Conservation (phyloP, 2,888 invertebrate genomes). For the Linyphia triangularis region DNA sequence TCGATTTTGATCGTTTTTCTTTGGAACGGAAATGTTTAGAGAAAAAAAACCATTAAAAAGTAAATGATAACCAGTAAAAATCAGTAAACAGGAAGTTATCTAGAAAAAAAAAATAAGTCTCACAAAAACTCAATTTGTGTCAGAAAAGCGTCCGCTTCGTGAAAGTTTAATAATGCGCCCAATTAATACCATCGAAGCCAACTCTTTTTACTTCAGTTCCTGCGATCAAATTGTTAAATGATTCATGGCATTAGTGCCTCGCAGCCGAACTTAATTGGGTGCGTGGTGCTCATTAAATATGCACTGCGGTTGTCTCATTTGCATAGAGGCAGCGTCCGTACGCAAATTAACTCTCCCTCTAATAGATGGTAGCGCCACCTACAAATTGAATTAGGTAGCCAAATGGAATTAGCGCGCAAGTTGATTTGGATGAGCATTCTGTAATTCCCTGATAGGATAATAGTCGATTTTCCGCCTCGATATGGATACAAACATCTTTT, state of each 20-base stretch:
- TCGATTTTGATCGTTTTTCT: constrained; percentile 65
- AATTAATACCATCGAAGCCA: constrained; percentile 62
- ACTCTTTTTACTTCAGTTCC: constrained; percentile 25
- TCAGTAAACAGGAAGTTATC: constrained; percentile 42
- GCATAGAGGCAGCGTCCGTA: constrained; percentile 69
- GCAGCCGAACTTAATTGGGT: constrained; percentile 65
- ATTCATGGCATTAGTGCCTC: constrained; percentile 69
- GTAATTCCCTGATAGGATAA: constrained; percentile 71
- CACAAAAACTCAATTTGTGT: constrained; percentile 67
- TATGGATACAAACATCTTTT: constrained; percentile 68
- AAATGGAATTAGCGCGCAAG: constrained; percentile 70
- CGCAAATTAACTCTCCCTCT: constrained; percentile 70
- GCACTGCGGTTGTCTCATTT: constrained; percentile 73
- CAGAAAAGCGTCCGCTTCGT: constrained; percentile 53
- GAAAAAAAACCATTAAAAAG: constrained; percentile 20
- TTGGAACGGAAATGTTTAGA: background rate
- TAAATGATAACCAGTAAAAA: constrained; percentile 22
- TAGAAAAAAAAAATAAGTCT: constrained; percentile 19
- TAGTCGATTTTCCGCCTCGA: constrained; percentile 56
- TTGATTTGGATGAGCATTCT: constrained; percentile 71
- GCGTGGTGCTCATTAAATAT: constrained; percentile 72
- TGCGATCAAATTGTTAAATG: constrained; percentile 74
- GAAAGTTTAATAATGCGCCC: constrained; percentile 72
- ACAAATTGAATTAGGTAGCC: constrained; percentile 67
- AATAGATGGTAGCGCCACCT: constrained; percentile 69